Base-by-base conservation (phyloP, 2,888 invertebrate genomes). In the Chrysolina haemoptera region DNA sequence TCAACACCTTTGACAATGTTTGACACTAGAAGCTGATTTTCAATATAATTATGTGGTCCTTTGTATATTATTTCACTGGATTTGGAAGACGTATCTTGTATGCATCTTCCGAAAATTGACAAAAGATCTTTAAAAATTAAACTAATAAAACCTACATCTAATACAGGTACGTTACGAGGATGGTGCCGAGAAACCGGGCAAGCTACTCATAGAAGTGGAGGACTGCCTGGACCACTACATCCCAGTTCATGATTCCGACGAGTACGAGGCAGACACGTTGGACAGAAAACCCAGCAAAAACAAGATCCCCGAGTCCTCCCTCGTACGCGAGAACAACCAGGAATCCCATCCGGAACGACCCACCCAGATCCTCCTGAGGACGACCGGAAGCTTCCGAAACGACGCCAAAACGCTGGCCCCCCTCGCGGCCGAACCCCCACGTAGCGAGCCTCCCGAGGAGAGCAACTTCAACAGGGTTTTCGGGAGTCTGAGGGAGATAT, bases 221-320 rank as follows among this genome's bases (percentile, higher is more conserved):
- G 95, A 95, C 85, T 92, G 94, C 20, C 93, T 95, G 0, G 93
- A 94, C 81, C 94, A 95, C 83, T 94, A 94, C 79, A 91, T 93
- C 9, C 91, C 91, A 82, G 93, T 94, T 65, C 91, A 94, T 71
- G 96, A 96, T 83, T 95, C 95, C 1, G 95, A 95, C 81, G 93
- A 92, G 70, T 96, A 95, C 82, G 96, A 96, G 86, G 95, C 96
- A 0, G 96, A 96, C 79, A 96, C 96, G 0, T 89, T 96, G 71
- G 96, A 96, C 83, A 90, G 96, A 35, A 95, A 95, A 84, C 92
- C 94, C 59, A 91, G 89, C 85, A 91, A 75, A 62, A 71, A 53
- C 9, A 59, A 55, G 14, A 43, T 48, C 8, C 53, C 71, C 27
- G 64, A 55, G n/a, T 20, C 87, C 35, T 87, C 85, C 85, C 82